Evolutionary conservation across 2,797 vertebrate species (phyloP), one percentile per base, ranked within the genome.

Genomic region (Pelobates cultripes): DNA sequence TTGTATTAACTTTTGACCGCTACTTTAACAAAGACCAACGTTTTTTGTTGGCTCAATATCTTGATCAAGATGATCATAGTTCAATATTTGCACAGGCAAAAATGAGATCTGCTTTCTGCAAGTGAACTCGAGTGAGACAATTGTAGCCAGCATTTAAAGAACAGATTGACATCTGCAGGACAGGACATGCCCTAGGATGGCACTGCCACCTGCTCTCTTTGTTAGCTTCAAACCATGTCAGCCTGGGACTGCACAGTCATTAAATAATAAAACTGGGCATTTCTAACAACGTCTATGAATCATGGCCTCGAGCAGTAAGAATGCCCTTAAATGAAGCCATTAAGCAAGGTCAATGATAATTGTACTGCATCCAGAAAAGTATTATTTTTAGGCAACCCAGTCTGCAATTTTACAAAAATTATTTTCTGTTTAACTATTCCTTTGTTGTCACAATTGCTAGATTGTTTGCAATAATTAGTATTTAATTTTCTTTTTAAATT

Each of bases 181-280:
- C 64, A 76, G 66, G 68, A 76, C 80, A 71, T 63, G 67, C 67
- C 61, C 79, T 68, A 28, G 74, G 45, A 71, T 55, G 68, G 43
- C 57, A 75, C 57, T 66, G 74, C 74, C 80, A 81, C 80, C 80
- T 81, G 28, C 28, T 28, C 28, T 28, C 67, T 55, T 66, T 72
- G 45, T 55, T 71, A 68, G 44, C 75, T 76, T 77, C 68, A 76
- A 45, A 64, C 43, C 57, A 81, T 76, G 73, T 57, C 73, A 81
- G 80, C 67, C 70, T 81, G 73, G 74, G 44, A 77, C 69, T 81
- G 68, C 17, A 81, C 67, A 76, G 73, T 81, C 57, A 76, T 64
- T 81, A 28, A 28, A 28, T 28, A 71, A 71, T 40, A 77, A 7
- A 77, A 77, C 68, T 55, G 61, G 80, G 73, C 80, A 81, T 76